Conservation (phyloP, 2,888 invertebrate species). For the Anodontia alba region DNA sequence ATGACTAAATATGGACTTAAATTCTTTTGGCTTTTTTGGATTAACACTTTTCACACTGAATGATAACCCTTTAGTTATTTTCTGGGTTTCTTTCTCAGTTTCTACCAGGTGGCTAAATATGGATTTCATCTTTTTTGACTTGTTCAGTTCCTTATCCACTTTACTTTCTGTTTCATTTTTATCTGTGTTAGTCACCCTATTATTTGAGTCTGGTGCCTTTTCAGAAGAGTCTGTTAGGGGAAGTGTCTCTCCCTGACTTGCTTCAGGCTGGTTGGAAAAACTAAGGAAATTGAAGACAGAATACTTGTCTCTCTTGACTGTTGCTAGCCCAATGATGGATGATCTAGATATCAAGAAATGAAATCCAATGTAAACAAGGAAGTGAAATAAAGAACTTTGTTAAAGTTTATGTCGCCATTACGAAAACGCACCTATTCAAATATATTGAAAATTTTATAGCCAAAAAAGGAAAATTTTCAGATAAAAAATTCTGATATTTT, state of each 20-base stretch:
- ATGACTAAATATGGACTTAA: conserved; percentile 61
- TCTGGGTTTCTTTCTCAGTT: conserved; percentile 38
- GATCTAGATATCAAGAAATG: conserved; percentile 72
- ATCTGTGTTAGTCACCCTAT: not conserved
- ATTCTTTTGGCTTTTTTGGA: conserved; percentile 47
- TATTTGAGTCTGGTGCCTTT: not conserved
- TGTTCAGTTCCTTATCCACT: conserved; percentile 38
- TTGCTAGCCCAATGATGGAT: conserved; percentile 84
- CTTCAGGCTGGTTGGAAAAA: conserved; percentile 57
- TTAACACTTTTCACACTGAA: conserved; percentile 50
- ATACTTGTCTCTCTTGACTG: conserved; percentile 89
- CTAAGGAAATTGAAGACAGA: conserved; percentile 92
- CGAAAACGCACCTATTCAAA: too few species aligned
- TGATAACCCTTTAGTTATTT: conserved; percentile 41
- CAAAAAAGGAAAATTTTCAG: too few species aligned
- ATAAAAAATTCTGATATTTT: too few species aligned
- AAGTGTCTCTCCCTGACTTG: not conserved
- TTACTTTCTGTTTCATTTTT: conserved; percentile 21
- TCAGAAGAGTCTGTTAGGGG: conserved; percentile 18
- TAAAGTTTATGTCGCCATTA: too few species aligned
- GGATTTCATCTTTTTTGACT: conserved; percentile 54
- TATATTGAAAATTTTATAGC: too few species aligned
- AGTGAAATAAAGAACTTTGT: too few species aligned
- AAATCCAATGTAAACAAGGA: too few species aligned
- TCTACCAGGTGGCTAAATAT: conserved; percentile 63